These are phyloP conservation scores for Melanogrammus aeglefinus DNA, from an alignment of 2,797 vertebrate genomes.

Conservation along the genomic window DNA sequence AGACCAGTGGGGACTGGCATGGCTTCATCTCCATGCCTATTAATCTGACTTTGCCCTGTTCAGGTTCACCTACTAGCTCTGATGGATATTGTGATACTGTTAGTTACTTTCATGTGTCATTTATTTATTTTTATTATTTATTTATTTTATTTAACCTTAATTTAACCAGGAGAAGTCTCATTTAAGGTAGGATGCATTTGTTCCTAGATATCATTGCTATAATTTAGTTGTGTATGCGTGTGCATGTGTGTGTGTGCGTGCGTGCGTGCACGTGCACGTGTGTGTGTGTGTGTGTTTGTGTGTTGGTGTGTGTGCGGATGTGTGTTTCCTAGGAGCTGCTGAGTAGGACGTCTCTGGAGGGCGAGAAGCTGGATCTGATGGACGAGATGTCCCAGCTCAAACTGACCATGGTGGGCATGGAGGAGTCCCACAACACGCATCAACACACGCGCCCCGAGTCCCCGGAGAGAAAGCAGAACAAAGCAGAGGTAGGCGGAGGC, in stretches of 20 bases:
- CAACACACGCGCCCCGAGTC: slow-evolving; percentile 51
- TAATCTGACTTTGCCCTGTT: background rate
- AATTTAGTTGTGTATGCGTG: slow-evolving; percentile 11
- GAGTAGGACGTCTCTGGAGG: slow-evolving; percentile 89
- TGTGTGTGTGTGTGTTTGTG: slow-evolving; percentile 8
- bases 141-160: too few species aligned
- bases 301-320: slow-evolving; percentile 18
- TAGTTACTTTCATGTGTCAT: background rate
- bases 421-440: slow-evolving; percentile 77
- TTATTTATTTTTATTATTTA: too few species aligned
- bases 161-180: background rate
- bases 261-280: slow-evolving; percentile 23
- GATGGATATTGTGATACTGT: background rate
- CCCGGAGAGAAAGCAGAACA: slow-evolving; percentile 81
- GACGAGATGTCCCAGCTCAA: slow-evolving; percentile 93
- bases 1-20: slow-evolving; percentile 33
- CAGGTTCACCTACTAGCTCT: background rate
- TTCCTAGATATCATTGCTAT: slow-evolving; percentile 8
- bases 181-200: background rate
- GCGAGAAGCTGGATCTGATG: slow-evolving; percentile 93
- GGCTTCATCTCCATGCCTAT: slow-evolving; percentile 9
- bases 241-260: slow-evolving; percentile 16
- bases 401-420: slow-evolving; percentile 90
- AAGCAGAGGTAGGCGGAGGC: slow-evolving; percentile 81
- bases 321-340: slow-evolving; percentile 81